phyloP scores from a whole-genome alignment of 2,113 vertebrate species.

The Eptesicus fuscus region DNA sequence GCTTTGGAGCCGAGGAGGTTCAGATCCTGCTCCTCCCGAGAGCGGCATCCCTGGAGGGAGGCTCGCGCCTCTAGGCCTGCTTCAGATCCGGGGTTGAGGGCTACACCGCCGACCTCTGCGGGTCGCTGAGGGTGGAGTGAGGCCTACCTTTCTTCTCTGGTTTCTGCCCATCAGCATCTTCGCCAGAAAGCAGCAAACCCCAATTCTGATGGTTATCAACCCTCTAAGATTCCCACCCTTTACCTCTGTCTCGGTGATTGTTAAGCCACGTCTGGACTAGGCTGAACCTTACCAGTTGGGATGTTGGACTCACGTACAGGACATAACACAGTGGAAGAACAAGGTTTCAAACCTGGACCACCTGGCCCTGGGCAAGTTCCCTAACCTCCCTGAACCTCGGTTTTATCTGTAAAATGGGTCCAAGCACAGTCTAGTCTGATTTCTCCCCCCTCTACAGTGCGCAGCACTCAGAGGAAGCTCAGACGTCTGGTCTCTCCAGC shows the following conservation, averaged over 20 bases:
- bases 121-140: neutral
- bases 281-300: neutral
- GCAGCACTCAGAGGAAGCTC: neutral
- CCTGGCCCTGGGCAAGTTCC: neutral
- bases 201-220: neutral
- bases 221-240: neutral
- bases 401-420: neutral
- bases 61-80: neutral
- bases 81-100: neutral
- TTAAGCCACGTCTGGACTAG: neutral
- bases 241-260: too few species aligned
- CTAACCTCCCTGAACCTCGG: neutral
- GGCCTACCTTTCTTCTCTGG: neutral
- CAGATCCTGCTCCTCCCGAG: neutral
- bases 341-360: neutral
- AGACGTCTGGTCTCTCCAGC: neutral
- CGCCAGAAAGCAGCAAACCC: neutral
- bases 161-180: neutral
- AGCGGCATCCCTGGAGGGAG: neutral
- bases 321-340: neutral
- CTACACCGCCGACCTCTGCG: neutral
- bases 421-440: neutral
- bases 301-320: neutral
- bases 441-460: neutral
- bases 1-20: neutral